Evolutionary conservation across 2,888 invertebrate species (phyloP).

Genomic region (Drosophila rellima): DNA sequence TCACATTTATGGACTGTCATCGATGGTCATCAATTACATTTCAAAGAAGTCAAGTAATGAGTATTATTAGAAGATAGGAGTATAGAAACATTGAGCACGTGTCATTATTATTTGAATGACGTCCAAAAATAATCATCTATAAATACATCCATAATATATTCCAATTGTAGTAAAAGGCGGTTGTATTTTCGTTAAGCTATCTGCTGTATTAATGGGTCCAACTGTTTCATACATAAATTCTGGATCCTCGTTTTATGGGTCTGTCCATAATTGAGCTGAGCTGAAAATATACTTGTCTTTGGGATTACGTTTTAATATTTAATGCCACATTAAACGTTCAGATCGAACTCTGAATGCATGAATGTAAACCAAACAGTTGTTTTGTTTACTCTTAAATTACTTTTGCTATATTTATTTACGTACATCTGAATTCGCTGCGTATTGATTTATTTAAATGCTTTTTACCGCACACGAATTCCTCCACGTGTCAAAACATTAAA

Average conservation of each 20-base stretch:
- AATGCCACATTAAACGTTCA: constrained; percentile 51
- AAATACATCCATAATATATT: neutral
- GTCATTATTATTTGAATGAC: neutral
- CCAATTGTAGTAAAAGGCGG: neutral
- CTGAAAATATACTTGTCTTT: constrained; percentile 61
- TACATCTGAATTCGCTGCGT: constrained; percentile 3
- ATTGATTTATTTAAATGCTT: constrained; percentile 58
- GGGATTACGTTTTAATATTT: constrained; percentile 65
- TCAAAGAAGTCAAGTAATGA: too few species aligned
- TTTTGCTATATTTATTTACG: constrained; percentile 22
- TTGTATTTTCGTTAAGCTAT: neutral
- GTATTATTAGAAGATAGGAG: too few species aligned
- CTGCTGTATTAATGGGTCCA: constrained; percentile 25
- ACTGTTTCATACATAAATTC: constrained; percentile 34
- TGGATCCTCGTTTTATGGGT: neutral
- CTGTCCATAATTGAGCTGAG: constrained; percentile 59
- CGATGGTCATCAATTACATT: too few species aligned
- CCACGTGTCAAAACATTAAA: constrained; percentile 75
- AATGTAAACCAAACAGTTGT: constrained; percentile 34
- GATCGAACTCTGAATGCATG: constrained; percentile 25
- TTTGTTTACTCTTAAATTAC: constrained; percentile 34
- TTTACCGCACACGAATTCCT: constrained; percentile 24
- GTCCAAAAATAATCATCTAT: constrained; percentile 1
- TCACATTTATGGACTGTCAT: too few species aligned
- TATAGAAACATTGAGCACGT: constrained; percentile 6